These are phyloP conservation scores for Irena cyanogastra DNA, from an alignment of 2,113 vertebrate genomes.

Conservation along the genomic window DNA sequence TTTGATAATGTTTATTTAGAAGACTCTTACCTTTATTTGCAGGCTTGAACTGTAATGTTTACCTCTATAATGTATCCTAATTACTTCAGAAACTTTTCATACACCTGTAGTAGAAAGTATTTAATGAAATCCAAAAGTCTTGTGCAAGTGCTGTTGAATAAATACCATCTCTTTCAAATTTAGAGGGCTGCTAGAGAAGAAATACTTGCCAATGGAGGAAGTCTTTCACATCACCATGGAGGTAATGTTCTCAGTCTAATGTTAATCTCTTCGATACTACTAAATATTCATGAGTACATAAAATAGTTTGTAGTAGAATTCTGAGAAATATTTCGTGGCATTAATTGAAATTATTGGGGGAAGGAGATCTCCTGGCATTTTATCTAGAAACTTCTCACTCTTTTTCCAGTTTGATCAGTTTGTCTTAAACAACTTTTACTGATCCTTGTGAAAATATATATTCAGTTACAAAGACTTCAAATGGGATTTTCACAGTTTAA, in stretches of 20 bases:
- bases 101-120: neutral
- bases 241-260: constrained; percentile 74
- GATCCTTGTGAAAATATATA: neutral
- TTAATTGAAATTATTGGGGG: neutral
- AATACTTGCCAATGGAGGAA: constrained; percentile 97
- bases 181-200: constrained; percentile 95
- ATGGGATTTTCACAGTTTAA: neutral
- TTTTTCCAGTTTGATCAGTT: neutral
- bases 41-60: neutral
- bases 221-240: constrained; percentile 98
- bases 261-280: neutral
- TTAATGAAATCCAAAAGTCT: neutral
- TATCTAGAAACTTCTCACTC: neutral
- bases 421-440: neutral
- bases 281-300: neutral
- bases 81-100: neutral
- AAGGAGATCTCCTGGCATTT: neutral
- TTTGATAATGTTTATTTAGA: neutral
- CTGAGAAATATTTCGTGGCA: neutral
- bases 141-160: neutral
- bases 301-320: neutral
- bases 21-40: neutral
- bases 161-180: constrained; percentile 36
- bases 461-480: neutral
- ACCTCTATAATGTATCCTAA: neutral